Percentiles rank a stretch among this genome's conserved stretches.
Evolutionary conservation across 2,888 invertebrate species (phyloP).

Genomic region (Orthosia gracilis): DNA sequence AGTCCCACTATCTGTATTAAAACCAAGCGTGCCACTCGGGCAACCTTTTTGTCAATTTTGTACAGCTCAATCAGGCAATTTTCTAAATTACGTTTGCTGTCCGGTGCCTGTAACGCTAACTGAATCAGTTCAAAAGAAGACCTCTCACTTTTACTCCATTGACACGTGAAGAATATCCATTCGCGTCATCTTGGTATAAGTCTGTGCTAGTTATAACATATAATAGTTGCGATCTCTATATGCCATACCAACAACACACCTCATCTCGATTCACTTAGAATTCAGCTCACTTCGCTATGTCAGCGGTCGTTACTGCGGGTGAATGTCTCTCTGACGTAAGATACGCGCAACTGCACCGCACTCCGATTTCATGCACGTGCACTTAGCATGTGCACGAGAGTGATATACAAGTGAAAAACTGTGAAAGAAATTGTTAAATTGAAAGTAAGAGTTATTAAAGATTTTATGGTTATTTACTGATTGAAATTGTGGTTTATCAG

Average conservation of each 20-base stretch:
- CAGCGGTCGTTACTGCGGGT: constrained; percentile 60
- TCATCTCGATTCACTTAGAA: not conserved
- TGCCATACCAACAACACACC: not conserved
- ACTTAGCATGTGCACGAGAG: constrained; percentile 25
- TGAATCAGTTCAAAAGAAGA: no score
- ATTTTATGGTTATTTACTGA: not conserved
- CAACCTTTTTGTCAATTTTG: no score
- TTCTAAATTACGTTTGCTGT: no score
- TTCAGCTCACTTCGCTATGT: constrained; percentile 21
- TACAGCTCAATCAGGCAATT: no score
- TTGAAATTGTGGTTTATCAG: not conserved
- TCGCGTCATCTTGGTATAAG: no score
- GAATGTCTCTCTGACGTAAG: constrained; percentile 75
- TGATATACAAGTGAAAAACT: constrained; percentile 22
- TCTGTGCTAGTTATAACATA: no score
- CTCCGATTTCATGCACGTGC: constrained; percentile 63
- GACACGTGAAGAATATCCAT: no score
- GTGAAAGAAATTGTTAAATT: constrained; percentile 30
- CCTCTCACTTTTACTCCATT: no score
- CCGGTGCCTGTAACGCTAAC: no score
- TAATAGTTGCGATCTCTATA: no score
- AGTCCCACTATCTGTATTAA: no score
- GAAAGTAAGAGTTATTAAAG: not conserved
- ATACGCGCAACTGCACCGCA: constrained; percentile 69
- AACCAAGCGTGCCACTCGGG: no score